Percentiles rank a stretch among this genome's conserved stretches.
These are phyloP conservation scores for Neuroterus valhalla DNA, from an alignment of 1,140 invertebrate genomes.

Conservation along the genomic window DNA sequence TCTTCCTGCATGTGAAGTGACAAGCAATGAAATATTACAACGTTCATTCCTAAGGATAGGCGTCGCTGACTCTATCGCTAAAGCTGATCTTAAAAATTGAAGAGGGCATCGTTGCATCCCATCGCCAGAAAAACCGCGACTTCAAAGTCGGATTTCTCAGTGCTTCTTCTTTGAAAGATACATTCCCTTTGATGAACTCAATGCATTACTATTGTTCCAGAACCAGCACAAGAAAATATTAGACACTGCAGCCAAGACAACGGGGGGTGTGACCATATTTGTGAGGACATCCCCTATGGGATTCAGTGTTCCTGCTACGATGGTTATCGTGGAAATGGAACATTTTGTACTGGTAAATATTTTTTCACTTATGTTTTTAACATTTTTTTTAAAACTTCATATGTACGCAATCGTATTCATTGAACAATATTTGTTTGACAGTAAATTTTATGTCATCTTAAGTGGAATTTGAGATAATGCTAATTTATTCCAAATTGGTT, in stretches of 20 bases:
- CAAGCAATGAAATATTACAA: neutral
- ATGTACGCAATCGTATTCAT: neutral
- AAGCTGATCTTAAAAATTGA: neutral
- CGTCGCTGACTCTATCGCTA: constrained; percentile 6
- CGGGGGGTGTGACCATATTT: constrained; percentile 73
- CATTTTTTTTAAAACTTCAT: neutral
- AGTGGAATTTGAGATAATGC: too few relatives aligned
- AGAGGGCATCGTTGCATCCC: neutral
- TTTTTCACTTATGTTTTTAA: constrained; percentile 34
- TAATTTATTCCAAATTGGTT: too few relatives aligned
- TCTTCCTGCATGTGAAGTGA: neutral
- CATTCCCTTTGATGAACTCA: constrained; percentile 27
- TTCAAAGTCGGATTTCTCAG: constrained; percentile 14
- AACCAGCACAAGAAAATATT: constrained; percentile 45
- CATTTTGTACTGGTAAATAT: constrained; percentile 52
- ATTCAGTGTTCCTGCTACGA: constrained; percentile 72
- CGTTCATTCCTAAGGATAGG: neutral
- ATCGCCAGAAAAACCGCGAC: neutral
- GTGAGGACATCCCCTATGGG: constrained; percentile 66
- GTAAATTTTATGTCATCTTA: too few relatives aligned
- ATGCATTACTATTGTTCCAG: constrained; percentile 53
- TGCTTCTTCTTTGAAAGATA: constrained; percentile 28
- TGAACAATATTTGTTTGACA: too few relatives aligned
- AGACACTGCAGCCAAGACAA: constrained; percentile 65
- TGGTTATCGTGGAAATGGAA: constrained; percentile 72